Conservation (phyloP, 2,797 vertebrate species). For the Chaenodraco wilsoni region DNA sequence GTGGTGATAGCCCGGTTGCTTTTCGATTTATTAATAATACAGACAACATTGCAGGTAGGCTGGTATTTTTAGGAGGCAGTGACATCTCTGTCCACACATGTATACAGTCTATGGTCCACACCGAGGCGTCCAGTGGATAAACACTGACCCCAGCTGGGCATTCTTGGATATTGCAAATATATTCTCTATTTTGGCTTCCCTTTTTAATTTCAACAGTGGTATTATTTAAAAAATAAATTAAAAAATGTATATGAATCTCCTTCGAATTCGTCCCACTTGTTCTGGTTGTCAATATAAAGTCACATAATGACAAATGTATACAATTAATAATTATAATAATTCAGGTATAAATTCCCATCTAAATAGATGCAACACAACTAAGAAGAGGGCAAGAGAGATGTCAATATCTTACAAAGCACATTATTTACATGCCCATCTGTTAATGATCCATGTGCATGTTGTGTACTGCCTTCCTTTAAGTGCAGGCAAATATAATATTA, state of each 20-base stretch:
- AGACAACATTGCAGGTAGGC: constrained; percentile 9
- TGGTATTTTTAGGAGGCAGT: constrained; percentile 28
- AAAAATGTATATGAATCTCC: neutral
- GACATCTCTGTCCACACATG: neutral
- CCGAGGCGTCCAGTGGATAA: constrained; percentile 36
- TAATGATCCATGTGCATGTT: neutral
- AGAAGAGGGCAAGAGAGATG: neutral
- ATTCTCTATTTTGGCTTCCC: neutral
- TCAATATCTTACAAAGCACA: neutral
- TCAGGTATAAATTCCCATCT: no score
- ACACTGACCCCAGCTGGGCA: constrained; percentile 67
- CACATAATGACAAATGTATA: neutral
- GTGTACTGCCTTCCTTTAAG: neutral
- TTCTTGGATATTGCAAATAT: constrained; percentile 31
- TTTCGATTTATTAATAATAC: constrained; percentile 13
- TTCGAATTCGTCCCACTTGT: neutral
- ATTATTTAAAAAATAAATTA: no score
- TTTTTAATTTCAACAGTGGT: neutral
- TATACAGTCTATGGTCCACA: neutral
- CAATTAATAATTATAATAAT: neutral
- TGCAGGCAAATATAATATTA: neutral
- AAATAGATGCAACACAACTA: neutral
- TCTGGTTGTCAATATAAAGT: neutral
- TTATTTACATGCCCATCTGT: no score
- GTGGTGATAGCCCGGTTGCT: neutral